Conservation (phyloP, 1,140 invertebrate species). For the Matsumurasca onukii region DNA sequence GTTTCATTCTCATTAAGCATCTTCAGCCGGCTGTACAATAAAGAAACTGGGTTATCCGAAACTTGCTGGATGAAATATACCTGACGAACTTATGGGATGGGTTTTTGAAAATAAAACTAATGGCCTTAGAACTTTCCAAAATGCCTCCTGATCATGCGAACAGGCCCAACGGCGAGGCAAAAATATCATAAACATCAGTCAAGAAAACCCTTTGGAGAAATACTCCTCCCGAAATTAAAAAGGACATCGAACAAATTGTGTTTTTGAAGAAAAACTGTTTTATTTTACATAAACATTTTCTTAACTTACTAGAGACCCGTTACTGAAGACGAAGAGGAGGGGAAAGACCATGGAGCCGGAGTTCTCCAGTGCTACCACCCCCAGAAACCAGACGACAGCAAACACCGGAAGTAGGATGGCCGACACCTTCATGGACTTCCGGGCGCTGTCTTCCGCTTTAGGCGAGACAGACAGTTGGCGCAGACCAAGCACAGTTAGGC, state of each 20-base stretch:
- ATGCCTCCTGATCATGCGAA: too few relatives aligned
- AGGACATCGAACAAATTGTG: not conserved
- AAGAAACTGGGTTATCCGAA: too few relatives aligned
- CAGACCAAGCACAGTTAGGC: slow-evolving; percentile 47
- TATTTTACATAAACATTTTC: not conserved
- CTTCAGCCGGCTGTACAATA: too few relatives aligned
- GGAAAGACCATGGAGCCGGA: slow-evolving; percentile 38
- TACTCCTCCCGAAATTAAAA: too few relatives aligned
- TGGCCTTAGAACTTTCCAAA: too few relatives aligned
- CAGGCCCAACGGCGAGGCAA: too few relatives aligned
- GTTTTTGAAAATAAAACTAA: too few relatives aligned
- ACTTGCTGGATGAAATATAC: too few relatives aligned
- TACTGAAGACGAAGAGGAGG: slow-evolving; percentile 38
- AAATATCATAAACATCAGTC: too few relatives aligned
- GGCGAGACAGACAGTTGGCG: slow-evolving; percentile 41
- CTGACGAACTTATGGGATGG: too few relatives aligned
- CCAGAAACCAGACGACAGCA: slow-evolving; percentile 67
- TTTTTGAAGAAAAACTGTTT: not conserved
- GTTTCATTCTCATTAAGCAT: too few relatives aligned
- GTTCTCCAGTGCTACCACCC: slow-evolving; percentile 69
- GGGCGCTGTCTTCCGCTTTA: slow-evolving; percentile 49
- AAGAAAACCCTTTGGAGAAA: too few relatives aligned
- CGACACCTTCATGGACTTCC: slow-evolving; percentile 55
- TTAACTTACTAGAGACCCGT: slow-evolving; percentile 38
- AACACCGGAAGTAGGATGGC: slow-evolving; percentile 60